Evolutionary conservation across 2,888 invertebrate genomes (phyloP).

Genomic region (Lordiphosa fenestrarum): DNA sequence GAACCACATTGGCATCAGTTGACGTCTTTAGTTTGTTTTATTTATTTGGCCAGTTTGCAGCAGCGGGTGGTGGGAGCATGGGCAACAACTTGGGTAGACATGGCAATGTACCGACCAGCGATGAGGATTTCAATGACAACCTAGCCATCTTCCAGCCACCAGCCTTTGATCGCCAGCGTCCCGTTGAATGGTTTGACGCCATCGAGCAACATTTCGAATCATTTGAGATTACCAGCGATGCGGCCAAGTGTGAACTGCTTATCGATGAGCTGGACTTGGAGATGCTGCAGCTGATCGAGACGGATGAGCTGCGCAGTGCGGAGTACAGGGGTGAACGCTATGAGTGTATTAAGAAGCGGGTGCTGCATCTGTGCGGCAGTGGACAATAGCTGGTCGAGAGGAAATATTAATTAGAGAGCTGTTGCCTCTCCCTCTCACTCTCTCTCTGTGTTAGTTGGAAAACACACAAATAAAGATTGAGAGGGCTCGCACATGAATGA

Average conservation of each 20-base stretch:
- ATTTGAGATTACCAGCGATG: constrained; percentile 21
- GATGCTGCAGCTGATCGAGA: constrained; percentile 18
- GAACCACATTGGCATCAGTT: not conserved
- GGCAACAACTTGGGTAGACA: constrained; percentile 14
- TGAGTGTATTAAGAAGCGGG: constrained; percentile 20
- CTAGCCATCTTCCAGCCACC: constrained; percentile 15
- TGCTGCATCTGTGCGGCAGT: constrained; percentile 12
- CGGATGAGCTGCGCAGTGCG: not conserved
- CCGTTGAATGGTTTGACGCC: constrained; percentile 23
- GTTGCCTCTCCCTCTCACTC: too few relatives aligned
- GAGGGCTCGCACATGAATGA: too few relatives aligned
- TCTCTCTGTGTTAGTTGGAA: too few relatives aligned
- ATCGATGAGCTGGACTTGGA: constrained; percentile 29
- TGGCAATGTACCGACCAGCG: not conserved
- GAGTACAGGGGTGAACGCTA: constrained; percentile 10
- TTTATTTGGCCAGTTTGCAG: not conserved
- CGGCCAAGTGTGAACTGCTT: constrained; percentile 26
- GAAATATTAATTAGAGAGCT: too few relatives aligned
- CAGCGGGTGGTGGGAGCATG: constrained; percentile 7
- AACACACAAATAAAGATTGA: too few relatives aligned
- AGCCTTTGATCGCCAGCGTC: constrained; percentile 19
- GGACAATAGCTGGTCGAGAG: too few relatives aligned
- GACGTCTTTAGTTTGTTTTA: not conserved
- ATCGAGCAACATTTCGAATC: constrained; percentile 28
- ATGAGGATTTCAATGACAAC: constrained; percentile 2